Percentiles rank a stretch among this genome's conserved stretches.
Evolutionary conservation across 2,113 vertebrate species (phyloP).

Genomic region (Hippocampus comes): DNA sequence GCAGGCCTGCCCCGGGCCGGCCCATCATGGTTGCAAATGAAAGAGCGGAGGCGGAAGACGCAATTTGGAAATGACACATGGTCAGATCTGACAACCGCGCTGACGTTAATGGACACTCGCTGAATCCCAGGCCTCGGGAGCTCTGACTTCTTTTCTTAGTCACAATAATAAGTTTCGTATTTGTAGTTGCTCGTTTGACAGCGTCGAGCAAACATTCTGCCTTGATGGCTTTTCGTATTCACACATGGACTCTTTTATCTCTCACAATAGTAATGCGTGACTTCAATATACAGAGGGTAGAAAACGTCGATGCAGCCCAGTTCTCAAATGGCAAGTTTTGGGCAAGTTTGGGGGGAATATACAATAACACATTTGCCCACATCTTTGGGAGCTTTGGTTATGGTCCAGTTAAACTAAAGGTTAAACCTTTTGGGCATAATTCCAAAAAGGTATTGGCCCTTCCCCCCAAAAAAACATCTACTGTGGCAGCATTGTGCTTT

Average conservation of each 20-base stretch:
- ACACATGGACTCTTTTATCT: neutral
- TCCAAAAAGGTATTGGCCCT: neutral
- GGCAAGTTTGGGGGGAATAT: no score
- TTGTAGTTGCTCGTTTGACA: neutral
- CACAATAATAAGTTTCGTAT: neutral
- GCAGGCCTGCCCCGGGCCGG: slow-evolving; percentile 7
- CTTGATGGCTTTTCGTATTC: neutral
- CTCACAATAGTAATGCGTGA: neutral
- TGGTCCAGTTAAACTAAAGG: no score
- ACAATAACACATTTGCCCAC: neutral
- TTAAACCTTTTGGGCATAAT: neutral
- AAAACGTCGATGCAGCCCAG: neutral
- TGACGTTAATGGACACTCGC: slow-evolving; percentile 23
- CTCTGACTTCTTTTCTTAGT: neutral
- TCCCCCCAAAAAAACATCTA: neutral
- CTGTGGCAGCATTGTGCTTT: neutral
- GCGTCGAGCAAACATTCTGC: neutral
- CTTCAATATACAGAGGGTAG: neutral
- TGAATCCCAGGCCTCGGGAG: slow-evolving; percentile 6
- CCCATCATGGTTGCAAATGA: slow-evolving; percentile 14
- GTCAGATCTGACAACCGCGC: slow-evolving; percentile 14
- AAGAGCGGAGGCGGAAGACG: slow-evolving; percentile 7
- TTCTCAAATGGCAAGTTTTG: neutral
- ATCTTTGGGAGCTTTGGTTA: no score
- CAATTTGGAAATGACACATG: slow-evolving; percentile 26